These are phyloP conservation scores for Sebastes diaconus DNA, from an alignment of 2,797 vertebrate species.

Conservation along the genomic window DNA sequence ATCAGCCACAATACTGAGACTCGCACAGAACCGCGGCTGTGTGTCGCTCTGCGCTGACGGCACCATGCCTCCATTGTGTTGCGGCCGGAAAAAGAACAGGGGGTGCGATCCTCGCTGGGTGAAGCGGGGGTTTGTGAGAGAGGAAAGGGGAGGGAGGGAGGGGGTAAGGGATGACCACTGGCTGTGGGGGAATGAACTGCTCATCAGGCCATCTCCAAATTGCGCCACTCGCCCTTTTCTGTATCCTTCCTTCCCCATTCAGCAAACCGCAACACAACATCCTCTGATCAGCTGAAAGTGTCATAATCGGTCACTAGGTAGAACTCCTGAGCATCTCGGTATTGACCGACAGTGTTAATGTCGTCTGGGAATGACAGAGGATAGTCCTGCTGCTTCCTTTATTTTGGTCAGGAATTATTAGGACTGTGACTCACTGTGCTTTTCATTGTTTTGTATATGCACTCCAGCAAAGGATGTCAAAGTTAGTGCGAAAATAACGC, in stretches of 20 bases:
- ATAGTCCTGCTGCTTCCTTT: not conserved
- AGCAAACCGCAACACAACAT: constrained; percentile 38
- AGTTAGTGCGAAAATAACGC: no score
- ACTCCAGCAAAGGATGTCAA: not conserved
- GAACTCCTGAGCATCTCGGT: not conserved
- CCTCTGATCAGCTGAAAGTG: constrained; percentile 8
- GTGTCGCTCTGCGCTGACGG: constrained; percentile 44
- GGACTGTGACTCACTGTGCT: not conserved
- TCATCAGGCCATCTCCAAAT: constrained; percentile 42
- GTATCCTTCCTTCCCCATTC: constrained; percentile 52
- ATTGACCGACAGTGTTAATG: not conserved
- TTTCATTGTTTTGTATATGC: not conserved
- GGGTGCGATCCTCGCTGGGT: constrained; percentile 40
- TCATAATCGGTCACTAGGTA: constrained; percentile 14
- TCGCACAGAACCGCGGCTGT: constrained; percentile 51
- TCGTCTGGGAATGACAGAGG: not conserved
- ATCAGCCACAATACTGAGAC: constrained; percentile 40
- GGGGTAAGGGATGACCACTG: constrained; percentile 30
- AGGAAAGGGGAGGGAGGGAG: constrained; percentile 13
- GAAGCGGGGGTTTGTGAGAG: constrained; percentile 24
- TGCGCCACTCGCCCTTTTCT: constrained; percentile 41
- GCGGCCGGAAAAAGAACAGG: constrained; percentile 59
- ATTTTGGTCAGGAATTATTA: not conserved
- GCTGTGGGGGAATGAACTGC: constrained; percentile 54
- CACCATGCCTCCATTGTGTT: constrained; percentile 76